Base-by-base conservation (phyloP, 37 sponge, comb jelly and placozoan species). In the Bolinopsis microptera region DNA sequence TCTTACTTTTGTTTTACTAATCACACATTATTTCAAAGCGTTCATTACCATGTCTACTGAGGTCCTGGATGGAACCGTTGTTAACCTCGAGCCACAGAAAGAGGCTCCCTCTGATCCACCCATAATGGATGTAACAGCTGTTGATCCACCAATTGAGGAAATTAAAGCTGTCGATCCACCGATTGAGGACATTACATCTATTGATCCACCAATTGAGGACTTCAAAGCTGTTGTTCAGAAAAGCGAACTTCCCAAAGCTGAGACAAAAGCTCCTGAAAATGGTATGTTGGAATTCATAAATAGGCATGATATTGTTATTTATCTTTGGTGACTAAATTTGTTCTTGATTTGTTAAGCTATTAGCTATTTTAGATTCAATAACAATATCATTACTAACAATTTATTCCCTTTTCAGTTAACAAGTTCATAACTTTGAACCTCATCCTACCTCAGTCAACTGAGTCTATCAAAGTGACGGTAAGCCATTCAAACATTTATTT, bases 381-480 rank as follows among this genome's bases (percentile, higher is more conserved):
- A n/a, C n/a, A n/a, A n/a, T n/a, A n/a, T n/a, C 68, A 61, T n/a
- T n/a, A n/a, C n/a, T n/a, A n/a, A n/a, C n/a, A n/a, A n/a, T n/a
- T n/a, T n/a, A n/a, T n/a, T n/a, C n/a, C 21, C 16, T 16, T 77
- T 77, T 77, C 80, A 41, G 90, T 41, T 23, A 86, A 86, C 90
- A 86, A 86, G 90, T 86, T 86, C 39, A 86, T 86, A 25, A 33
- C 48, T n/a, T 38, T 86, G 1, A 41, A 40, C 28, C 61, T 86
- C 30, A 41, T 86, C 61, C 35, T 86, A 34, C 90, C 90, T 86
- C 90, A 86, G 90, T 86, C 90, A 24, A 86, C 90, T 24, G 90
- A 86, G 36, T 86, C 90, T 86, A 40, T 86, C 61, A 86, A 86
- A 86, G 90, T 86, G 1, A 86, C 90, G 48, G 90, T 86, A 86